Base-by-base conservation (phyloP, 2,113 vertebrate genomes). In the Vulpes vulpes region DNA sequence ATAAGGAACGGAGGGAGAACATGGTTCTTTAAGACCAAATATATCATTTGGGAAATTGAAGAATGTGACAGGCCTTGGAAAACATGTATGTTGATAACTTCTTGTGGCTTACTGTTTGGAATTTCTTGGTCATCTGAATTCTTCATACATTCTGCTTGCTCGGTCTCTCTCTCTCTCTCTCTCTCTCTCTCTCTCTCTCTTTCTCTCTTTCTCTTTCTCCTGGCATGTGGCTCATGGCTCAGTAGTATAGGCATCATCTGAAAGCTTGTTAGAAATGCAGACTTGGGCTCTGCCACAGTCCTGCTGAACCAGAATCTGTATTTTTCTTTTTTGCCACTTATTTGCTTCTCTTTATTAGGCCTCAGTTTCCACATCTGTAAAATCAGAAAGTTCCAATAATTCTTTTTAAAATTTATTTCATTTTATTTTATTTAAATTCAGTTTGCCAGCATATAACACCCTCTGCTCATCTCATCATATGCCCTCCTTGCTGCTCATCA, bases 71-170 rank as follows among this genome's bases (percentile, higher is more conserved):
- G 57, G 7, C 30, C 89, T 38, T 43, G 57, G 59, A 83, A 90
- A 96, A 20, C 59, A 60, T 25, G 22, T 76, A 2, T 59, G n/a
- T n/a, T 57, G 57, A n/a, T 97, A 25, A 89, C 49, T 53, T 96
- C 35, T 85, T 7, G 65, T 60, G 69, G 12, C 19, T 94, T 86
- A 89, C 12, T 57, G 6, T 76, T 85, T 94, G 80, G 35, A 12
- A 55, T 80, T 93, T 4, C 23, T 93, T 85, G 1, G 6, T 65
- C 49, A 78, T 55, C 8, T 84, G 32, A 32, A 78, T 71, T 95
- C 80, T 71, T 94, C n/a, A 10, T 27, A 55, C 73, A 67, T 78
- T 67, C n/a, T 76, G 60, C 38, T 51, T 10, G 32, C 22, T 64
- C 5, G 49, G 12, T 25, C 35, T 38, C 30, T 64, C 0, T n/a